Conservation (phyloP, 2,888 invertebrate genomes). For the Endotricha flammealis region DNA sequence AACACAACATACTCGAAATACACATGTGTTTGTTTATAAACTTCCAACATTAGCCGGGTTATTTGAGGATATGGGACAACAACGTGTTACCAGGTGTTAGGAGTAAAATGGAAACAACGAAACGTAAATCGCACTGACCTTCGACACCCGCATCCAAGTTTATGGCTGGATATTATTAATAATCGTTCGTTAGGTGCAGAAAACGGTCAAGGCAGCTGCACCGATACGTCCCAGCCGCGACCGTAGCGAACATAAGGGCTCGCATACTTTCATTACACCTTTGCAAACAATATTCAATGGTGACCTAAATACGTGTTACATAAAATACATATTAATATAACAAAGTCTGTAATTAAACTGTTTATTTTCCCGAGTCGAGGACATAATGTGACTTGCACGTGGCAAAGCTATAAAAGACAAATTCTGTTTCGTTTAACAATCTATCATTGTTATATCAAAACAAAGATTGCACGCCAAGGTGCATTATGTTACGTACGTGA, state of each 20-base stretch:
- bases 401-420: too few species aligned
- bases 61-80: too few species aligned
- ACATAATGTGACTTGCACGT: neutral
- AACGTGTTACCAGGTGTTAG: neutral
- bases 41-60: too few species aligned
- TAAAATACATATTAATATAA: conserved; percentile 1
- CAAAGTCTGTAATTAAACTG: neutral
- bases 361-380: neutral
- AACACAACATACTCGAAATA: too few species aligned
- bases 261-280: conserved; percentile 15
- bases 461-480: too few species aligned
- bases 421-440: too few species aligned
- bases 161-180: conserved; percentile 38
- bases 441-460: too few species aligned
- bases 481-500: too few species aligned
- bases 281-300: conserved; percentile 6
- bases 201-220: conserved; percentile 51
- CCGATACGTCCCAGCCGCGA: conserved; percentile 19
- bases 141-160: conserved; percentile 40
- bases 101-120: neutral
- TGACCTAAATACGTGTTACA: conserved; percentile 12
- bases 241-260: conserved; percentile 8
- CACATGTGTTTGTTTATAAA: too few species aligned
- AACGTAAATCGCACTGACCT: conserved; percentile 18
- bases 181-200: conserved; percentile 37